These are phyloP conservation scores for Pentalonia nigronervosa DNA, from an alignment of 1,140 invertebrate species.

Conservation along the genomic window DNA sequence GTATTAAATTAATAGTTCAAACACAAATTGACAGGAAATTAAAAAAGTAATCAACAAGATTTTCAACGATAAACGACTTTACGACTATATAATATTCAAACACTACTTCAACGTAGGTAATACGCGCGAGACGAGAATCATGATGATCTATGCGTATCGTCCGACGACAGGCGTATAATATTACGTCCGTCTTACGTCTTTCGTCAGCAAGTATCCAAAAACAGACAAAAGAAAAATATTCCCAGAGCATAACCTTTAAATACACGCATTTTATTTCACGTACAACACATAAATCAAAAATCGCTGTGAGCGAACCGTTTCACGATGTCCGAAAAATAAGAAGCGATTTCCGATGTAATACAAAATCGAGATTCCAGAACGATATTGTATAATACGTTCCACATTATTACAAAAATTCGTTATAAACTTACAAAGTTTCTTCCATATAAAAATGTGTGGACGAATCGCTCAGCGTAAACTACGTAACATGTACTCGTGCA, in stretches of 20 bases:
- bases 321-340: background rate
- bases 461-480: background rate
- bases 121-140: background rate
- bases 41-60: conserved; percentile 16
- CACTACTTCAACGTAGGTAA: background rate
- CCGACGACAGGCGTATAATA: background rate
- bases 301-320: background rate
- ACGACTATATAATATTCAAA: background rate
- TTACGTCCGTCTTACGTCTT: background rate
- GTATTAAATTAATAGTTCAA: too few species aligned
- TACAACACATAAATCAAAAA: background rate
- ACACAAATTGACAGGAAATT: conserved; percentile 33
- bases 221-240: background rate
- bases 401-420: background rate
- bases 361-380: background rate
- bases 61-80: background rate
- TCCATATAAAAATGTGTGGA: background rate
- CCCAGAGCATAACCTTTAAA: background rate
- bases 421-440: background rate
- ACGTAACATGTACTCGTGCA: background rate
- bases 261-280: background rate
- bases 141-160: background rate
- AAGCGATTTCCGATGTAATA: background rate
- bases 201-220: background rate
- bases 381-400: background rate